Evolutionary conservation across 2,797 vertebrate species (phyloP), one percentile per base, ranked within the genome.

Genomic region (Prunella strophiata): DNA sequence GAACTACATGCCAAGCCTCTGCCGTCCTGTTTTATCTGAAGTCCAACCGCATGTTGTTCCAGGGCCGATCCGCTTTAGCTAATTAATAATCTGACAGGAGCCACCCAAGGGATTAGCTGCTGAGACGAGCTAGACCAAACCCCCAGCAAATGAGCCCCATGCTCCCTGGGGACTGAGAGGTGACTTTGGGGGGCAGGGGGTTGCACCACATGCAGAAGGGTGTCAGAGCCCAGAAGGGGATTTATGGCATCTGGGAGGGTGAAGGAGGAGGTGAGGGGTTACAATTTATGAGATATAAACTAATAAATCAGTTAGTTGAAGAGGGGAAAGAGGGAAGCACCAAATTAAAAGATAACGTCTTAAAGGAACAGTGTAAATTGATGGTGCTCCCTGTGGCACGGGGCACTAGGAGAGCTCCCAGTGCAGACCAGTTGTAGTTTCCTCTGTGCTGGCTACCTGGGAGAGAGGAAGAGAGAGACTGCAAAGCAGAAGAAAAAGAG

Each of bases 11-110:
- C 52, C 94, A 93, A 84, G 19, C 89, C 95, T 92, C 82, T 95
- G 96, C 95, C 80, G 40, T 95, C 97, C 97, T 97, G 96, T 97
- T 98, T 98, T 97, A 97, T 98, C 97, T 97, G 97, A 98, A 98
- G 98, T 98, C 98, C 97, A 96, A 96, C 96, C 83, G 97, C 98
- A 92, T 97, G 97, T 98, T 97, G 97, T 98, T 98, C 97, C 97
- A 98, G 97, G 98, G 97, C 97, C 97, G 96, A 98, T 98, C 98
- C 93, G 98, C 97, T 98, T 98, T 98, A 98, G 98, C 98, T 98
- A 98, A 98, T 98, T 98, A 98, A 98, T 98, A 98, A 98, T 98
- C 98, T 98, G 98, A 98, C 98, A 98, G 98, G 98, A 98, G 97
- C 97, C 97, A 98, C 98, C 98, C 98, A 97, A 92, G 98, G 98